A percentile compares a stretch with the other conserved stretches of the same genome.
These are phyloP conservation scores for Ectobius pallidus DNA, from an alignment of 2,888 invertebrate genomes.

Conservation along the genomic window DNA sequence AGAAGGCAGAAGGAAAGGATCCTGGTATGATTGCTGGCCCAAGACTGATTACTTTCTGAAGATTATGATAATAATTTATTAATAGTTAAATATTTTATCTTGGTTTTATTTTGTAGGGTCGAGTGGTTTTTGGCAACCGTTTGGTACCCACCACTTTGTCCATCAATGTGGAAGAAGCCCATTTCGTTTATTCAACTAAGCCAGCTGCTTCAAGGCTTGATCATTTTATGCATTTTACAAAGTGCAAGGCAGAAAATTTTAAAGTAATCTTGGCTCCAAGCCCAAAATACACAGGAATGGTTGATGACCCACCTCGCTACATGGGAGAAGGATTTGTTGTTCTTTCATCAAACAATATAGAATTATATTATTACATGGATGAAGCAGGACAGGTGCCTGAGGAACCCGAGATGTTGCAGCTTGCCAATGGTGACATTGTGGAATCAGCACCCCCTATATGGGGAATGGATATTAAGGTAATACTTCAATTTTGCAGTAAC, in stretches of 20 bases:
- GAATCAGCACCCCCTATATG: conserved; percentile 93
- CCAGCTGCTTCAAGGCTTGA: conserved; percentile 93
- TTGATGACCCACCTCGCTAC: conserved; percentile 93
- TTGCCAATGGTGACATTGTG: conserved; percentile 92
- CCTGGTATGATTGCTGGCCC: no score
- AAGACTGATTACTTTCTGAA: no score
- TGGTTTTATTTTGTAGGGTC: conserved; percentile 73
- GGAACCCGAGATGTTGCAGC: conserved; percentile 84
- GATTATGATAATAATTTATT: no score
- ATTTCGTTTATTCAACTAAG: conserved; percentile 93
- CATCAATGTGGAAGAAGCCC: conserved; percentile 91
- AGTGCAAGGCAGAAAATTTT: conserved; percentile 93
- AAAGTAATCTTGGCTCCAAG: conserved; percentile 92
- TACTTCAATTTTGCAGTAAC: background rate
- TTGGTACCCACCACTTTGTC: conserved; percentile 92
- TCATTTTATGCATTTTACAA: conserved; percentile 94
- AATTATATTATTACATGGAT: conserved; percentile 97
- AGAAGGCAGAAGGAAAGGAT: no score
- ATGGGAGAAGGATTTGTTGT: conserved; percentile 99
- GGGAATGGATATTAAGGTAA: conserved; percentile 89
- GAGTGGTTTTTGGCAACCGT: conserved; percentile 94
- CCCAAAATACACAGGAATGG: conserved; percentile 90
- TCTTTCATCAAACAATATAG: conserved; percentile 92
- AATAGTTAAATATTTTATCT: no score
- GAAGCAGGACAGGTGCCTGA: conserved; percentile 89